A percentile compares a stretch with the other conserved stretches of the same genome.
These are phyloP conservation scores for Tor tambroides DNA, from an alignment of 2,113 vertebrate genomes.

Conservation along the genomic window DNA sequence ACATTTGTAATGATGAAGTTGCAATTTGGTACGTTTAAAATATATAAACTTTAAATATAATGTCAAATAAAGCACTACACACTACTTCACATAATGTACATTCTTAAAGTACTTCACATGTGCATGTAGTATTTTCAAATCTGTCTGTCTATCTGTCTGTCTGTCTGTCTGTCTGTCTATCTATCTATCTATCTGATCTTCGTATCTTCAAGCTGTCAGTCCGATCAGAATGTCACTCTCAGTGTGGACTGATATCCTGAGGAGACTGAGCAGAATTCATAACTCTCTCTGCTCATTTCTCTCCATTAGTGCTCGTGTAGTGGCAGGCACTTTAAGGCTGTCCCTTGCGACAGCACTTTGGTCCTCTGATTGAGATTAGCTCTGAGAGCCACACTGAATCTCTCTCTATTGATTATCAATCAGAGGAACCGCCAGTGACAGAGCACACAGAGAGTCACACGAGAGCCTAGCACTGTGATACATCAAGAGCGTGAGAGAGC, in stretches of 20 bases:
- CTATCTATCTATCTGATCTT: no score
- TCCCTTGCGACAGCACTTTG: slow-evolving; percentile 47
- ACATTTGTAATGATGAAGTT: no score
- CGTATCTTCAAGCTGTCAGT: background rate
- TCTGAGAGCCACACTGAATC: slow-evolving; percentile 28
- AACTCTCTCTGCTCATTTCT: slow-evolving; percentile 36
- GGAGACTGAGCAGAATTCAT: background rate
- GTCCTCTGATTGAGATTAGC: slow-evolving; percentile 57
- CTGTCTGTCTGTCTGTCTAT: no score
- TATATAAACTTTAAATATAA: no score
- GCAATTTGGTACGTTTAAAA: no score
- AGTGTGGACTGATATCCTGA: background rate
- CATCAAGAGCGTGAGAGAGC: background rate
- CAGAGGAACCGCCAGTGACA: slow-evolving; percentile 25
- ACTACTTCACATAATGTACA: background rate
- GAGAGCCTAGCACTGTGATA: background rate
- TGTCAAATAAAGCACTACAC: no score
- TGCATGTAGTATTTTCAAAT: no score
- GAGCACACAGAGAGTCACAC: background rate
- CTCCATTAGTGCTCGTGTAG: slow-evolving; percentile 50
- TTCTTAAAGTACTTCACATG: no score
- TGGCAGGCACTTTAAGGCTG: slow-evolving; percentile 47
- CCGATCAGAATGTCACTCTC: background rate
- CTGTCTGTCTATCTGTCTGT: background rate
- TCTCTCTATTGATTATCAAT: slow-evolving; percentile 48